Percentiles rank a stretch among this genome's conserved stretches.
Conservation (phyloP, 2,888 invertebrate genomes). For the Hypsopygia costalis region DNA sequence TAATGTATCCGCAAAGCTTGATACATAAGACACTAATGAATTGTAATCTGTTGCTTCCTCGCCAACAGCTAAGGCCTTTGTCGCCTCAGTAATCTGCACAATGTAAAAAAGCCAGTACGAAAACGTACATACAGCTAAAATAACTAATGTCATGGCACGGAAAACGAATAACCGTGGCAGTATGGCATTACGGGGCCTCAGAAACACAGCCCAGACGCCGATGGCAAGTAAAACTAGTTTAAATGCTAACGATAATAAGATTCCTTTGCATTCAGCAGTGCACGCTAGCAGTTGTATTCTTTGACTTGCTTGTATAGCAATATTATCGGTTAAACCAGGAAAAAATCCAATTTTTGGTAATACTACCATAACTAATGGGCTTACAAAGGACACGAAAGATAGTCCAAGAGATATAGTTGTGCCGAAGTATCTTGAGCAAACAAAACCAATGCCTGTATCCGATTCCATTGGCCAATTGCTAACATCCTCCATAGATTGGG, state of each 20-base stretch:
- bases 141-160: constrained; percentile 91
- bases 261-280: constrained; percentile 96
- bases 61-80: constrained; percentile 88
- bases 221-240: constrained; percentile 93
- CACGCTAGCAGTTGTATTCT: constrained; percentile 88
- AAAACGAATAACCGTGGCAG: constrained; percentile 96
- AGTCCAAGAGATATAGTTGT: constrained; percentile 89
- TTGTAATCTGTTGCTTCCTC: constrained; percentile 92
- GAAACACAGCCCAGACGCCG: constrained; percentile 96
- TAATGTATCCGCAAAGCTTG: constrained; percentile 95
- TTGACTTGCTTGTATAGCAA: constrained; percentile 85
- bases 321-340: constrained; percentile 85
- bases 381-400: constrained; percentile 91
- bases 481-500: constrained; percentile 95
- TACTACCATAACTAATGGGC: constrained; percentile 97
- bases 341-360: constrained; percentile 94
- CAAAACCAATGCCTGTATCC: constrained; percentile 84
- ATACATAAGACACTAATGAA: constrained; percentile 94
- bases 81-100: constrained; percentile 92
- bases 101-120: constrained; percentile 99
- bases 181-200: constrained; percentile 90
- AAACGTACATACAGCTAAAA: constrained; percentile 95
- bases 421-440: constrained; percentile 91
- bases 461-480: constrained; percentile 91
- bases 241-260: constrained; percentile 93